phyloP scores from a whole-genome alignment of 2,888 invertebrate species.

The Parochlus steinenii region DNA sequence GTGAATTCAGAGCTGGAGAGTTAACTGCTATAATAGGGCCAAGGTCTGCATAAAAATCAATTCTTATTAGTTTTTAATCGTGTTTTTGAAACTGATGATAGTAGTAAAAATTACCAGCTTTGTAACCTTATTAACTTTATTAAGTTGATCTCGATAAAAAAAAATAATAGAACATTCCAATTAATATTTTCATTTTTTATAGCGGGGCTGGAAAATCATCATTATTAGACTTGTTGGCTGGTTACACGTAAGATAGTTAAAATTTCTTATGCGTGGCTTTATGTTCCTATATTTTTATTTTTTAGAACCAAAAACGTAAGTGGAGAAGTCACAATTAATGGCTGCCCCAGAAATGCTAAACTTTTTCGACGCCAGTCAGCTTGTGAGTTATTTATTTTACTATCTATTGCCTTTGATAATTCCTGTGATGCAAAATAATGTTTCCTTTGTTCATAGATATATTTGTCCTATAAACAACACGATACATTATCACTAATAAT shows the following conservation, averaged over 20 bases:
- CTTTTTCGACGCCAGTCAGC: slow-evolving; percentile 58
- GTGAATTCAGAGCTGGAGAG: slow-evolving; percentile 56
- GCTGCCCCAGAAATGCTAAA: slow-evolving; percentile 43
- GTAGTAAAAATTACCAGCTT: too few relatives aligned
- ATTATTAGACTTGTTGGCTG: slow-evolving; percentile 74
- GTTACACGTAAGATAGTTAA: too few relatives aligned
- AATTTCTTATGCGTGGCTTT: too few relatives aligned
- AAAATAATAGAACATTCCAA: background rate
- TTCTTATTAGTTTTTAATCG: slow-evolving; percentile 23
- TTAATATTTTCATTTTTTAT: background rate
- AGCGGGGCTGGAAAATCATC: slow-evolving; percentile 82
- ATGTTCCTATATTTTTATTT: too few relatives aligned
- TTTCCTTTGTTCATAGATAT: too few relatives aligned
- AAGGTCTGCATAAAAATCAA: slow-evolving; percentile 52
- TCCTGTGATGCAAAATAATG: too few relatives aligned
- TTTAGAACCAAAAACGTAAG: slow-evolving; percentile 29
- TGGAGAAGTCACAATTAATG: slow-evolving; percentile 60
- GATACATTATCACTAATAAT: too few relatives aligned
- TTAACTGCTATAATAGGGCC: slow-evolving; percentile 68
- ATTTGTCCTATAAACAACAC: too few relatives aligned
- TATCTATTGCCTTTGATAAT: too few relatives aligned
- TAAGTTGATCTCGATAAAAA: background rate
- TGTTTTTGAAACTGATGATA: slow-evolving; percentile 3
- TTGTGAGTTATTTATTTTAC: too few relatives aligned
- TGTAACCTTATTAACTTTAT: too few relatives aligned